Conservation (phyloP, 2,797 vertebrate genomes). For the Poecilia velifera region DNA sequence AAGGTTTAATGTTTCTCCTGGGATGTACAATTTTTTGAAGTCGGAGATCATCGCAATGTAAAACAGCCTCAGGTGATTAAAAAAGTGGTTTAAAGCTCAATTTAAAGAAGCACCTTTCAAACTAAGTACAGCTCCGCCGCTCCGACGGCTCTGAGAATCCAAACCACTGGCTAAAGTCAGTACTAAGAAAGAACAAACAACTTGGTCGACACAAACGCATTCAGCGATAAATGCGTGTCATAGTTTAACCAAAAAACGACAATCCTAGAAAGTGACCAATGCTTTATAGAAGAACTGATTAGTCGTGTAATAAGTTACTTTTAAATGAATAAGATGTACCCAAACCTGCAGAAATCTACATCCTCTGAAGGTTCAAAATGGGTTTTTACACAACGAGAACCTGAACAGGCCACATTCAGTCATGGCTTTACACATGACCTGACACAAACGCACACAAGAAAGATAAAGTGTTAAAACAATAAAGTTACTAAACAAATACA, state of each 20-base stretch:
- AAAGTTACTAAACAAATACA: neutral
- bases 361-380: conserved; percentile 27
- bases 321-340: neutral
- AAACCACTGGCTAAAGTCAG: neutral
- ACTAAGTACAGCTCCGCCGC: neutral
- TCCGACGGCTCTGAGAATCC: neutral
- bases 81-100: neutral
- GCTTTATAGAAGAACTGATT: neutral
- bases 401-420: neutral
- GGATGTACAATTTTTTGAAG: neutral
- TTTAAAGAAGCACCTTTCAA: neutral
- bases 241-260: neutral
- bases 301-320: neutral
- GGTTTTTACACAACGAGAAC: conserved; percentile 6
- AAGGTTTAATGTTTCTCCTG: neutral
- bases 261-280: neutral
- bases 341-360: neutral
- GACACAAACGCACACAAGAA: neutral
- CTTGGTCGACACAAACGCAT: neutral
- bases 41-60: neutral
- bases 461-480: neutral
- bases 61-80: neutral
- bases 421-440: neutral
- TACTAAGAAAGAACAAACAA: neutral
- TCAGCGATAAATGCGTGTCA: neutral